Evolutionary conservation across 2,797 vertebrate species (phyloP).

Genomic region (Lacerta bilineata): DNA sequence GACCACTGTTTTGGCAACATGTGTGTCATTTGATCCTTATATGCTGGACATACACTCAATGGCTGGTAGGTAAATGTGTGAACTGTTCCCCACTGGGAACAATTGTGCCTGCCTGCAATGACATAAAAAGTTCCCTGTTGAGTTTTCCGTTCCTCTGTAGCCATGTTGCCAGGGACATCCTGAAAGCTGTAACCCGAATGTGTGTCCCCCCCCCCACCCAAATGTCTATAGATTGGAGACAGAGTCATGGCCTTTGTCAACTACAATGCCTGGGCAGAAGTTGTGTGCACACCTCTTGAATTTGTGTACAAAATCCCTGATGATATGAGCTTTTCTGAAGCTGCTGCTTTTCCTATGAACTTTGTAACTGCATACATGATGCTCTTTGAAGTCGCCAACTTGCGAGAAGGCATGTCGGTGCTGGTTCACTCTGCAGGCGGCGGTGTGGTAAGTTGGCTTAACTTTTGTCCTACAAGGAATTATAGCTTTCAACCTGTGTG

Average conservation of each 20-base stretch:
- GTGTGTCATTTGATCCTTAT: too few relatives aligned
- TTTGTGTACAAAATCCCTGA: constrained; percentile 98
- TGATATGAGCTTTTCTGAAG: constrained; percentile 96
- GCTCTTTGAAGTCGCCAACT: constrained; percentile 98
- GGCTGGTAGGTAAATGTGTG: not conserved
- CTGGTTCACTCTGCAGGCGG: constrained; percentile 97
- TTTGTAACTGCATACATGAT: constrained; percentile 99
- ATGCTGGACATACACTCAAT: not conserved
- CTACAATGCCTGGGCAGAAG: constrained; percentile 98
- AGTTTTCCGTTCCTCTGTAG: too few relatives aligned
- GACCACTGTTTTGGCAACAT: too few relatives aligned
- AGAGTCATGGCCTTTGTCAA: constrained; percentile 97
- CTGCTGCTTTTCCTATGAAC: constrained; percentile 95
- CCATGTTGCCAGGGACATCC: not conserved
- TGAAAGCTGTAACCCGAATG: fast-evolving
- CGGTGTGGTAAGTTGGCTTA: constrained; percentile 90
- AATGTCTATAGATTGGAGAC: constrained; percentile 91
- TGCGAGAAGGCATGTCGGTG: constrained; percentile 97
- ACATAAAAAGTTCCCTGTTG: not conserved
- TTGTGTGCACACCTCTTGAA: constrained; percentile 91
- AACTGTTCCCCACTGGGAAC: not conserved
- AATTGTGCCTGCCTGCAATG: too few relatives aligned
- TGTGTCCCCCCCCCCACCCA: not conserved
- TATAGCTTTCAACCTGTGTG: not conserved
- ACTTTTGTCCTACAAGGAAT: not conserved